Conservation (phyloP, 2,888 invertebrate genomes). For the Dysmachus trigonus region DNA sequence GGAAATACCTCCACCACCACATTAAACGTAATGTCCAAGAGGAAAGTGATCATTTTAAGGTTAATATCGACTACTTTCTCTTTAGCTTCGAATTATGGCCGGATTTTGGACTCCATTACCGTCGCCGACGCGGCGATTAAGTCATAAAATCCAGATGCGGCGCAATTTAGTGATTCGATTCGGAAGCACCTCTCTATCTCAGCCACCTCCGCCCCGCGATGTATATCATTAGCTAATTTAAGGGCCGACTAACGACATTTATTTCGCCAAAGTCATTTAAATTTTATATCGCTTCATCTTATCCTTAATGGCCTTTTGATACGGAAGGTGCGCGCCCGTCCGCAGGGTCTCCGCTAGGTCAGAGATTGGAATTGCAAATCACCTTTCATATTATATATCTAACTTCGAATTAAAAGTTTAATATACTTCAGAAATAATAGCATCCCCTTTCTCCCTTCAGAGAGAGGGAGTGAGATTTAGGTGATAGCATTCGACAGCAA, state of each 20-base stretch:
- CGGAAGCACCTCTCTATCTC: conserved; percentile 17
- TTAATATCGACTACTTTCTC: conserved; percentile 12
- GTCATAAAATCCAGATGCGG: conserved; percentile 51
- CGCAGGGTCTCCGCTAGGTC: not conserved
- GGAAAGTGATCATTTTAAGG: conserved; percentile 24
- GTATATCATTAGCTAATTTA: conserved; percentile 51
- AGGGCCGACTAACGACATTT: conserved; percentile 51
- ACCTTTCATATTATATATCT: conserved; percentile 36
- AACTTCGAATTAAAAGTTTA: conserved; percentile 29
- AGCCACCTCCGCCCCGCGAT: not conserved
- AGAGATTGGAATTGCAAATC: conserved; percentile 50
- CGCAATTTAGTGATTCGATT: conserved; percentile 50
- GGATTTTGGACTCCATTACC: conserved; percentile 19
- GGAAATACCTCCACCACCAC: not conserved
- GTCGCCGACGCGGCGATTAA: conserved; percentile 43
- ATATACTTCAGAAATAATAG: conserved; percentile 1
- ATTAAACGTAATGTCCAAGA: not conserved
- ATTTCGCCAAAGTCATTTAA: conserved; percentile 50
- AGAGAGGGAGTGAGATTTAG: not conserved
- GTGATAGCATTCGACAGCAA: not conserved
- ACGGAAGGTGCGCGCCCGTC: conserved; percentile 19
- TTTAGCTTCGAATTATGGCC: conserved; percentile 1
- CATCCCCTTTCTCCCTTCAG: not conserved
- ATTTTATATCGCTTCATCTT: conserved; percentile 51
- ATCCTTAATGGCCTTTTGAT: conserved; percentile 50